phyloP scores from a whole-genome alignment of 2,113 vertebrate genomes.

The Callionymus lyra region DNA sequence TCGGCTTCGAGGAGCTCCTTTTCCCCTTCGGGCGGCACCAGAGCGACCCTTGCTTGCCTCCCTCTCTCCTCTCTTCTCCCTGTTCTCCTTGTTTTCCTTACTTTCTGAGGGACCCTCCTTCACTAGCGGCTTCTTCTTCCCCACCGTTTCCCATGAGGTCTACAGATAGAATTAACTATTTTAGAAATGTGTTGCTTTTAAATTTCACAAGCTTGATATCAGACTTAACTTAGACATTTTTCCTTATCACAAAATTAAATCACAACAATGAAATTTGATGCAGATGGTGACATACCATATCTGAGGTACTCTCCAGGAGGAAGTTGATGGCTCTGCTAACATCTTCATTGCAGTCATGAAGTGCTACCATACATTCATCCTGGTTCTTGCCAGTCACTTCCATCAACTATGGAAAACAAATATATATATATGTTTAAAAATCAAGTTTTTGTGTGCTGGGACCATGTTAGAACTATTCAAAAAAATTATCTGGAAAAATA shows the following conservation, averaged over 20 bases:
- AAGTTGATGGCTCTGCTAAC: slow-evolving; percentile 98
- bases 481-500: no score
- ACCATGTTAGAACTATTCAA: no score
- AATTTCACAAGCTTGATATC: not conserved
- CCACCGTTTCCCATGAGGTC: slow-evolving; percentile 97
- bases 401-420: slow-evolving; percentile 75
- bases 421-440: no score
- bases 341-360: slow-evolving; percentile 95
- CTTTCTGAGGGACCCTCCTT: slow-evolving; percentile 82
- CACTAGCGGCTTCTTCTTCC: slow-evolving; percentile 86
- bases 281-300: slow-evolving; percentile 72
- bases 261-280: not conserved
- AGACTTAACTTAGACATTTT: not conserved
- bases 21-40: slow-evolving; percentile 74
- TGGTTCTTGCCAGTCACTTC: slow-evolving; percentile 98
- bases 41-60: slow-evolving; percentile 76
- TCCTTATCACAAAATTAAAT: not conserved
- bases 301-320: slow-evolving; percentile 91
- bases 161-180: slow-evolving; percentile 27
- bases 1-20: slow-evolving; percentile 72
- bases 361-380: slow-evolving; percentile 95
- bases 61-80: slow-evolving; percentile 85
- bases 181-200: not conserved
- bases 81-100: slow-evolving; percentile 82
- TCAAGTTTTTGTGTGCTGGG: no score